A percentile compares a stretch with the other conserved stretches of the same genome.
Conservation (phyloP, 2,113 vertebrate genomes). For the Sisor rabdophorus region DNA sequence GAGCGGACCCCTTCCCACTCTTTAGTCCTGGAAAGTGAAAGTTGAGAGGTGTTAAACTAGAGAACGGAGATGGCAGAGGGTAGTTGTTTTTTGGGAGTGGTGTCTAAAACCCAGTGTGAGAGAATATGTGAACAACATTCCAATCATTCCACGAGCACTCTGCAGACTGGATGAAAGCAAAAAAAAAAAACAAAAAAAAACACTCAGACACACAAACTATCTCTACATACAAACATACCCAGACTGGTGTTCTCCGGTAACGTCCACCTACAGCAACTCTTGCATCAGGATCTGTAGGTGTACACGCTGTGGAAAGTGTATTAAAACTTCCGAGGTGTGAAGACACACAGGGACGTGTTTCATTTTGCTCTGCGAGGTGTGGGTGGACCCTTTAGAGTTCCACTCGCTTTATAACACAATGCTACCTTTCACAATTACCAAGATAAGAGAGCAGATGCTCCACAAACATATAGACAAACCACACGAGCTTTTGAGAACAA, state of each 20-base stretch:
- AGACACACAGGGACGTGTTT: background rate
- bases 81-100: conserved; percentile 45
- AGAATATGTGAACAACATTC: conserved; percentile 64
- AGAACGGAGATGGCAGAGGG: conserved; percentile 29
- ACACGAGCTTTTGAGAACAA: conserved; percentile 13
- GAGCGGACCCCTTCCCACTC: no score
- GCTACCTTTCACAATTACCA: conserved; percentile 30
- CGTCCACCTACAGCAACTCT: conserved; percentile 19
- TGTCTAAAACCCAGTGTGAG: conserved; percentile 30
- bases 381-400: conserved; percentile 13
- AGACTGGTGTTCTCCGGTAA: conserved; percentile 17
- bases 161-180: conserved; percentile 55
- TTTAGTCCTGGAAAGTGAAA: conserved; percentile 3
- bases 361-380: conserved; percentile 4
- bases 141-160: conserved; percentile 69
- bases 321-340: conserved; percentile 23
- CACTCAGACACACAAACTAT: conserved; percentile 14
- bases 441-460: conserved; percentile 16
- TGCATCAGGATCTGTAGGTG: conserved; percentile 30
- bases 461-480: conserved; percentile 12
- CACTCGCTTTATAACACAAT: conserved; percentile 11
- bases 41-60: background rate
- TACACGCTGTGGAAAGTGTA: background rate
- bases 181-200: conserved; percentile 25
- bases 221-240: background rate